These are phyloP conservation scores for Cerceris ruficornis DNA, from an alignment of 2,888 invertebrate genomes.

Conservation along the genomic window DNA sequence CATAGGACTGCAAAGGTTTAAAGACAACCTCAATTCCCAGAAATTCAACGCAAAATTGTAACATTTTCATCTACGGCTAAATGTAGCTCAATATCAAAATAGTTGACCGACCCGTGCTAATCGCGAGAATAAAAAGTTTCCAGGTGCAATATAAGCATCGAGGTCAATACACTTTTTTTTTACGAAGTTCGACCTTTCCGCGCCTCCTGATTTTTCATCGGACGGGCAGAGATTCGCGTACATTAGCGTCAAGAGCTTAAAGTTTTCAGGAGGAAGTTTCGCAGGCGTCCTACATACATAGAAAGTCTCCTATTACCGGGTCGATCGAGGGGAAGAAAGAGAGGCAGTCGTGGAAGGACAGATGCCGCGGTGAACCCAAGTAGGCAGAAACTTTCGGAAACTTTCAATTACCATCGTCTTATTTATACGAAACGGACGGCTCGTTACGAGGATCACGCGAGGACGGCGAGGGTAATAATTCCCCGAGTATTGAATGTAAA, in stretches of 20 bases:
- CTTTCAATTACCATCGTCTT: slow-evolving; percentile 53
- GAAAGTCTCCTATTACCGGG: slow-evolving; percentile 37
- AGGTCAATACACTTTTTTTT: background rate
- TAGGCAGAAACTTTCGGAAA: slow-evolving; percentile 15
- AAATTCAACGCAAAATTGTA: too few relatives aligned
- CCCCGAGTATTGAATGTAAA: background rate
- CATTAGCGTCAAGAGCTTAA: slow-evolving; percentile 56
- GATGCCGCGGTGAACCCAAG: slow-evolving; percentile 46
- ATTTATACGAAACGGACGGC: slow-evolving; percentile 28
- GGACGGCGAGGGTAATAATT: slow-evolving; percentile 1
- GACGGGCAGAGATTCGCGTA: slow-evolving; percentile 39
- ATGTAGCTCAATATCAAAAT: too few relatives aligned
- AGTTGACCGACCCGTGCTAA: too few relatives aligned
- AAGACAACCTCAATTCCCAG: too few relatives aligned
- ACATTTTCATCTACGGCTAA: too few relatives aligned
- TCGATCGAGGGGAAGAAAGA: slow-evolving; percentile 27
- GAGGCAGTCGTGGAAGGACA: slow-evolving; percentile 48
- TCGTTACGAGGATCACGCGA: slow-evolving; percentile 39
- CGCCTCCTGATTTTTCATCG: slow-evolving; percentile 42
- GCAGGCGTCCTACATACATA: slow-evolving; percentile 60
- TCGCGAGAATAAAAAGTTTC: background rate
- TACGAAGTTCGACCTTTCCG: slow-evolving; percentile 35
- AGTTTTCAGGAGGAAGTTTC: slow-evolving; percentile 52
- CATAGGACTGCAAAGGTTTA: too few relatives aligned
- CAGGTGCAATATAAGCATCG: background rate